phyloP scores from a whole-genome alignment of 1,140 invertebrate species.

The Brachionus rotundiformis region DNA sequence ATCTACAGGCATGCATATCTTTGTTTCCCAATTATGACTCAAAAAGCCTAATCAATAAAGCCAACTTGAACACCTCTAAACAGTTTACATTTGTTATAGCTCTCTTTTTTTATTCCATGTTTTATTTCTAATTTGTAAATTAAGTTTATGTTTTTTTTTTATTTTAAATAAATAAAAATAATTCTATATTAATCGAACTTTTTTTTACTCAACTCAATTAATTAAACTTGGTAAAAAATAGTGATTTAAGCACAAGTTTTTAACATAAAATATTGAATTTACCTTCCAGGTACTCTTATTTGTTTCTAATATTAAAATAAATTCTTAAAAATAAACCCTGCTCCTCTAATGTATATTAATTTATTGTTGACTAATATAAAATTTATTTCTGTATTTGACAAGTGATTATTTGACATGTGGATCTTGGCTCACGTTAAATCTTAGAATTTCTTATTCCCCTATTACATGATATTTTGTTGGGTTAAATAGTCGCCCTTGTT shows the following conservation, averaged over 20 bases:
- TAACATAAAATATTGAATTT: too few species aligned
- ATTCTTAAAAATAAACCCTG: too few species aligned
- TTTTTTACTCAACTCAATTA: too few species aligned
- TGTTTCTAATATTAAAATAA: too few species aligned
- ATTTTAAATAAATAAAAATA: background rate
- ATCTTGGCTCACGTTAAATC: background rate
- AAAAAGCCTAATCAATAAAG: background rate
- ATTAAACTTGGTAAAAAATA: too few species aligned
- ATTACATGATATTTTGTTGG: background rate
- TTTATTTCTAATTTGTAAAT: conserved; percentile 33
- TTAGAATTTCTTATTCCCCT: background rate
- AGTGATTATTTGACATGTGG: background rate
- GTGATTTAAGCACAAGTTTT: too few species aligned
- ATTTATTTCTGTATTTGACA: background rate
- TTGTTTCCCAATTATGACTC: conserved; percentile 28
- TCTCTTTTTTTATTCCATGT: background rate
- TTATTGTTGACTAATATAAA: too few species aligned
- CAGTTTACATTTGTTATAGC: background rate
- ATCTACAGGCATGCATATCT: conserved; percentile 23
- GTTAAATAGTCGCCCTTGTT: background rate
- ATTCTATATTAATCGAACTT: too few species aligned
- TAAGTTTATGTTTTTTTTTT: background rate
- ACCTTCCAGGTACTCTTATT: too few species aligned
- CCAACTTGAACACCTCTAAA: background rate
- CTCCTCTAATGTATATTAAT: too few species aligned